Percentiles rank a stretch among this genome's conserved stretches.
Evolutionary conservation across 2,797 vertebrate genomes (phyloP).

Genomic region (Thripadectes ignobilis): DNA sequence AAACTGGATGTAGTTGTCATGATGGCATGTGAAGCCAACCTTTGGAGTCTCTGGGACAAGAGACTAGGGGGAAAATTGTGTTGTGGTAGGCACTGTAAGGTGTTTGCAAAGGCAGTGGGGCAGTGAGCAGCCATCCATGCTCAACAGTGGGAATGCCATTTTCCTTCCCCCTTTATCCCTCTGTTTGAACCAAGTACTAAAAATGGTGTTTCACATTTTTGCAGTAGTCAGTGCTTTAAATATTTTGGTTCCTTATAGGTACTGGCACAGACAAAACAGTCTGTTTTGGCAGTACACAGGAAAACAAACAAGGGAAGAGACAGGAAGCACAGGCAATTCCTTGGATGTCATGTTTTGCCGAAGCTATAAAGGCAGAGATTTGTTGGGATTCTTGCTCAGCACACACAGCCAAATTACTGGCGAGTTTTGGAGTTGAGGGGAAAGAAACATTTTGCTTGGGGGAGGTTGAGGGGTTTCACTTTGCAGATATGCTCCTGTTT

Average conservation of each 20-base stretch:
- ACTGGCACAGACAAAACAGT: not conserved
- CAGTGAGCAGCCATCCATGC: not conserved
- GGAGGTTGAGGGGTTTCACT: not conserved
- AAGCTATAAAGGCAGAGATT: not conserved
- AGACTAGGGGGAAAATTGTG: not conserved
- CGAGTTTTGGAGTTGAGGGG: not conserved
- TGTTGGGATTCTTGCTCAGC: not conserved
- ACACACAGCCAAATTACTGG: not conserved
- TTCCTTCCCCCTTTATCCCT: not conserved
- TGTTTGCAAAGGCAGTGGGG: not conserved
- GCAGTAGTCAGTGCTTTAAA: not conserved
- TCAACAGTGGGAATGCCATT: not conserved
- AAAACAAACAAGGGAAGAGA: slow-evolving; percentile 6
- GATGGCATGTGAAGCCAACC: not conserved
- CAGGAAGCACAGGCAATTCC: not conserved
- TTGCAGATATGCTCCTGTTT: not conserved
- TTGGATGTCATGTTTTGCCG: accelerated
- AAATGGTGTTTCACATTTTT: slow-evolving; percentile 58
- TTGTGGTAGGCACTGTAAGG: not conserved
- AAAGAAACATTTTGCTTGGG: not conserved
- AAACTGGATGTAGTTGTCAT: not conserved
- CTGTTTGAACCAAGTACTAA: slow-evolving; percentile 33
- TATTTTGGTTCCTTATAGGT: not conserved
- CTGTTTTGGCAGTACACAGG: not conserved
- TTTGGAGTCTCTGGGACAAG: not conserved